A percentile compares a stretch with the other conserved stretches of the same genome.
Conservation (phyloP, 2,113 vertebrate species). For the Neodon shergylaensis region DNA sequence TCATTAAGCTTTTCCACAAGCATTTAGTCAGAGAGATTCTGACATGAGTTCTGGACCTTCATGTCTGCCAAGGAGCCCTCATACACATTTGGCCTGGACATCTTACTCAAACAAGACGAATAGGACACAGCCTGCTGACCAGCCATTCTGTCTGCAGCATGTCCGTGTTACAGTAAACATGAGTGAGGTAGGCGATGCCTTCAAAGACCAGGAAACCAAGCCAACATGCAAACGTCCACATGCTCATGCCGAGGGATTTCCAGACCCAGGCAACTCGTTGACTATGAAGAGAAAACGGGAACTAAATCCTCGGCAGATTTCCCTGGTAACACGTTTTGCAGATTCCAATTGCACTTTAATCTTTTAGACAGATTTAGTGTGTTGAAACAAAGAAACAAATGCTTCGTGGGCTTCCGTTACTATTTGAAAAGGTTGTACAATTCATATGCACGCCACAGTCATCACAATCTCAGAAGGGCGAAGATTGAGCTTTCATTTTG, state of each 20-base stretch:
- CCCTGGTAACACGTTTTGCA: background rate
- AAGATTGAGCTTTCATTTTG: background rate
- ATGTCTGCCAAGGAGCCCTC: background rate
- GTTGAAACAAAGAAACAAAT: background rate
- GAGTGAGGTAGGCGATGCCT: background rate
- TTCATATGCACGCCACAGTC: background rate
- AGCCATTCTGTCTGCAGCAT: background rate
- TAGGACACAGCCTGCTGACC: background rate
- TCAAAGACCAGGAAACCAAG: background rate
- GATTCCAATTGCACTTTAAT: background rate
- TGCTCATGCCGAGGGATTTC: background rate
- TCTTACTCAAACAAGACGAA: background rate
- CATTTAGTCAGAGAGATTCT: background rate
- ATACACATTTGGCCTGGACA: background rate
- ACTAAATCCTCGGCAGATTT: background rate
- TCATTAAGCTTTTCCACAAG: background rate
- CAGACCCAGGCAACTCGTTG: background rate
- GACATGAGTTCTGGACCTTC: background rate
- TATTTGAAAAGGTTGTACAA: background rate
- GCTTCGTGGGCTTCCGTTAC: background rate
- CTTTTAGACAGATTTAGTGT: background rate
- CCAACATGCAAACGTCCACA: background rate
- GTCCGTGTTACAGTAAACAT: background rate
- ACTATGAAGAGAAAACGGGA: background rate
- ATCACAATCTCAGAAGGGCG: background rate